Conservation (phyloP, 64 coral and sea anemone species). For the Pachyseris speciosa region DNA sequence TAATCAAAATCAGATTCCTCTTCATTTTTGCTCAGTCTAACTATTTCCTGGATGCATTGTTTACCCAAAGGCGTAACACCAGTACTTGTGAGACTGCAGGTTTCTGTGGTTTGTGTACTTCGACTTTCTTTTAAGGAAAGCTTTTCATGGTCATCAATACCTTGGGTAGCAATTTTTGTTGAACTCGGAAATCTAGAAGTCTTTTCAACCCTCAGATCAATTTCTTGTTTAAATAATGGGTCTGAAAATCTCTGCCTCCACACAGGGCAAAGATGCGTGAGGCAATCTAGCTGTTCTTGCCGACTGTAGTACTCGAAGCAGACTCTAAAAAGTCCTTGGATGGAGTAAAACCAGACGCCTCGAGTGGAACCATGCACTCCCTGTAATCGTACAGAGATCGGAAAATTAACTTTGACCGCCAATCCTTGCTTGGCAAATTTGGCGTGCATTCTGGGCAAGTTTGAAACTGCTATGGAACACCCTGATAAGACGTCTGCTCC, state of each 20-base stretch:
- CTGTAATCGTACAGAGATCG: slow-evolving; percentile 32
- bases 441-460: slow-evolving; percentile 92
- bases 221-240: slow-evolving; percentile 47
- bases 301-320: slow-evolving; percentile 91
- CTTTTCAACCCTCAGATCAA: neutral
- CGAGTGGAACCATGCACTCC: slow-evolving; percentile 91
- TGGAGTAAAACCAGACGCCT: slow-evolving; percentile 96
- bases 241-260: slow-evolving; percentile 83
- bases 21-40: neutral
- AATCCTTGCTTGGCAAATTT: slow-evolving; percentile 86
- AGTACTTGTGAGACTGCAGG: neutral
- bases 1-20: neutral
- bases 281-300: slow-evolving; percentile 84
- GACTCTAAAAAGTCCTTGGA: slow-evolving; percentile 96
- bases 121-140: neutral
- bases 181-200: no score
- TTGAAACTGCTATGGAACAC: slow-evolving; percentile 78
- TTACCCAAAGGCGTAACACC: neutral
- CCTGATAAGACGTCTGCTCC: slow-evolving; percentile 89
- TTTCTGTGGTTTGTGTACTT: neutral
- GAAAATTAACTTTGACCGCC: slow-evolving; percentile 83
- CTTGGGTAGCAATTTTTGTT: neutral
- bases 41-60: neutral
- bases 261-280: slow-evolving; percentile 53
- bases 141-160: neutral